Base-by-base conservation (phyloP, 2,888 invertebrate genomes). In the Incurvaria masculella region DNA sequence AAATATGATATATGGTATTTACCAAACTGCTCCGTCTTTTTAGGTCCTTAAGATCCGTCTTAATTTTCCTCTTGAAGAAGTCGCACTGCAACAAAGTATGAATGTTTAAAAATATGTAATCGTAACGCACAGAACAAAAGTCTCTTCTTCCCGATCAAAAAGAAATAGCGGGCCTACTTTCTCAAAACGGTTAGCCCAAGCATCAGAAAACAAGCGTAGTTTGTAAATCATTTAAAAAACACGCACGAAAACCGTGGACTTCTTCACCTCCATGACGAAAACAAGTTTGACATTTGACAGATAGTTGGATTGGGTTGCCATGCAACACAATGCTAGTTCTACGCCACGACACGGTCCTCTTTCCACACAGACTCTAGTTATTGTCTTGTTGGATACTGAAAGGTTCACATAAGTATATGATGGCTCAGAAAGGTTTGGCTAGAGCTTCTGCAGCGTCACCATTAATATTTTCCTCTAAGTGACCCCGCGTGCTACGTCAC, bases 11-110 rank as follows among this genome's bases (percentile, higher is more conserved):
- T 14, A 33, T 39, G 26, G 42, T 43, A 45, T 48, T 52, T 52
- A 57, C 58, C 51, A 55, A 20, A 38, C 23, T 44, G 50, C 57
- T 53, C 58, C 60, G 26, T 52, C 33, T 57, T 45, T 55, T 61
- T 10, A 70, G 49, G 4, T 51, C 43, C 39, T 60, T 18, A 21
- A 69, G 53, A 20, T 65, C 55, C 39, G 63, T 52, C 48, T 63
- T 65, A 4, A 59, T 61, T 49, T 64, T 59, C 43, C 71, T 60
- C 26, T 56, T 59, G 5, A 70, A 55, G 39, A 60, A 68, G 17
- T 65, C 66, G 42, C 52, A 51, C 70, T 71, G 56, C 4, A 60
- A 60, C 19, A 16, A 46, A 42, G 38, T 18, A 48, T 47, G 42
- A 27, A 42, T 43, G 41, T 16, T n/a, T 18, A 21, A 8, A 8